phyloP scores from a whole-genome alignment of 2,797 vertebrate species.

The Cirrhinus molitorella region DNA sequence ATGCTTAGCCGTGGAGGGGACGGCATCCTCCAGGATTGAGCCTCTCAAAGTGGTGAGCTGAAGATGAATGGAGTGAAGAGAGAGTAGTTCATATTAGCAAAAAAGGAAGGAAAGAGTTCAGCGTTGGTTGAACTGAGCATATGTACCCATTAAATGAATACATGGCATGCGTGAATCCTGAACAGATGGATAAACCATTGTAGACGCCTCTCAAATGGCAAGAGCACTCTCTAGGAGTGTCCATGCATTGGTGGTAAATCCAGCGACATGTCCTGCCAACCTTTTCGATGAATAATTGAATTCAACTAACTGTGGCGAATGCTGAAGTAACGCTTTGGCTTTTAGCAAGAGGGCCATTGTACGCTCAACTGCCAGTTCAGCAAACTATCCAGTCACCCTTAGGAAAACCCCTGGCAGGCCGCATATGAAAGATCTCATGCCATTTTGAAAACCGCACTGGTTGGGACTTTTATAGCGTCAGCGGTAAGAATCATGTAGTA shows the following conservation, averaged over 20 bases:
- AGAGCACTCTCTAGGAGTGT: slow-evolving; percentile 7
- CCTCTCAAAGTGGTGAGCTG: slow-evolving; percentile 87
- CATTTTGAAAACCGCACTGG: slow-evolving; percentile 6
- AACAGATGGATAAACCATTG: slow-evolving; percentile 40
- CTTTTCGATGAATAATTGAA: slow-evolving; percentile 52
- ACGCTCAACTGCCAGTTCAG: slow-evolving; percentile 41
- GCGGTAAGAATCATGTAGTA: slow-evolving; percentile 32
- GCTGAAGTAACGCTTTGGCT: slow-evolving; percentile 42
- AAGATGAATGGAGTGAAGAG: background rate
- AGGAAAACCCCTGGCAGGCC: slow-evolving; percentile 37
- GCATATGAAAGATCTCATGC: slow-evolving; percentile 28
- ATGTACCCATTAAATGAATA: slow-evolving; percentile 1
- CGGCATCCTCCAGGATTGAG: slow-evolving; percentile 84
- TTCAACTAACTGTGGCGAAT: slow-evolving; percentile 43
- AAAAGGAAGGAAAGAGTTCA: background rate
- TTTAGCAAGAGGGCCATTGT: slow-evolving; percentile 44
- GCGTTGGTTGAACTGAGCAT: background rate
- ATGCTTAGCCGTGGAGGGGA: slow-evolving; percentile 86
- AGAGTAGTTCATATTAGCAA: background rate
- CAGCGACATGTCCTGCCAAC: slow-evolving; percentile 13
- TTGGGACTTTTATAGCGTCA: background rate
- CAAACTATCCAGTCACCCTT: slow-evolving; percentile 25
- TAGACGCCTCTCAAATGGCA: slow-evolving; percentile 14
- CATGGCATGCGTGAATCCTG: background rate
- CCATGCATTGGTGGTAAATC: slow-evolving; percentile 3